Base-by-base conservation (phyloP, 64 coral and sea anemone species). In the Acropora tenuis region DNA sequence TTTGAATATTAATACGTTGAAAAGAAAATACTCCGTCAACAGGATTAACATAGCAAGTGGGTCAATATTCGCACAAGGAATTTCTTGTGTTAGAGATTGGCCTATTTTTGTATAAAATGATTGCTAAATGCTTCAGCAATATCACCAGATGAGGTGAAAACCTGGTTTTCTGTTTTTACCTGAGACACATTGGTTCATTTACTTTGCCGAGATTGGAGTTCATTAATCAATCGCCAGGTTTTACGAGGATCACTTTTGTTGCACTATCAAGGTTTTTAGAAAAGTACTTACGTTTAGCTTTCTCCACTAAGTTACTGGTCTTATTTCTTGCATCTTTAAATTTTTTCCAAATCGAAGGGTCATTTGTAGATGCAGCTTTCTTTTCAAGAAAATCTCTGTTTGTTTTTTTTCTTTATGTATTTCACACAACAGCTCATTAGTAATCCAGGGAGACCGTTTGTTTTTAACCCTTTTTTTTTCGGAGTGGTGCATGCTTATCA, bases 261-360 rank as follows among this genome's bases (percentile, higher is more conserved):
- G 68, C 68, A 18, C 30, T 30, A 30, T 88, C 52, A 55, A 55
- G 9, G 52, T 78, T 58, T 4, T 73, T 69, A 3, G 89, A 55
- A 82, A 91, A 63, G 11, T 90, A 90, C 72, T 90, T 74, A 18
- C 60, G 41, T 80, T 90, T 69, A 20, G 78, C 77, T 68, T 40
- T 9, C 52, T 55, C 0, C 9, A 55, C 52, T 55, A 9, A 9
- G 52, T 55, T 55, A 55, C 9, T 55, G 30, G 52, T 9, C 52
- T 55, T 55, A 55, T 55, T 55, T 55, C 52, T 55, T 55, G 52
- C 52, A 55, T 55, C 52, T 55, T 55, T 55, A 55, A 55, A 55
- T 9, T 55, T 0, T 55, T 55, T 55, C 52, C 52, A 87, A 87
- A 87, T 87, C 44, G 74, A 20, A 8, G 60, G 60, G 41, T 74